These are phyloP conservation scores for Pachymerium ferrugineum DNA, from an alignment of 2,888 invertebrate genomes.

Conservation along the genomic window DNA sequence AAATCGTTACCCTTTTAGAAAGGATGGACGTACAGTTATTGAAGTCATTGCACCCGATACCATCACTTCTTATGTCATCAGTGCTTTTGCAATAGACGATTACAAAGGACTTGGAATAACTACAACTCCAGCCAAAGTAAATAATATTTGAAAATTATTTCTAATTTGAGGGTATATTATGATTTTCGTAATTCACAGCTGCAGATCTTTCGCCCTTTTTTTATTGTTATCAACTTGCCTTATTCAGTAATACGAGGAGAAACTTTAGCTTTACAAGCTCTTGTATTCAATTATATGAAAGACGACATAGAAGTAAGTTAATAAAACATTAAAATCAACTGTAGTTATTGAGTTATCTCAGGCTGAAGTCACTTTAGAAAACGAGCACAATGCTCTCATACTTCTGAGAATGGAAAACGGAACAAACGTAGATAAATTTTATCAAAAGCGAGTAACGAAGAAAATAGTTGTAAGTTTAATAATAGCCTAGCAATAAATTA, in stretches of 20 bases:
- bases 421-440: too few species aligned
- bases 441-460: neutral
- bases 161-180: neutral
- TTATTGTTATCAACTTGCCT: constrained; percentile 51
- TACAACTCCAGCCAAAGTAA: constrained; percentile 44
- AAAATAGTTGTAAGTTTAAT: neutral
- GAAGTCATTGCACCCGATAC: constrained; percentile 51
- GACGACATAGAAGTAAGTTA: constrained; percentile 39
- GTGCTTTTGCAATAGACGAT: constrained; percentile 51
- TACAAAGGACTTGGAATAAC: constrained; percentile 50
- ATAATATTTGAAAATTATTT: neutral
- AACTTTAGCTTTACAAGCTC: constrained; percentile 49
- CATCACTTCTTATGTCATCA: constrained; percentile 53
- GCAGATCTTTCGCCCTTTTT: constrained; percentile 54
- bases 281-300: constrained; percentile 49
- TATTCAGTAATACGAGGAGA: constrained; percentile 52
- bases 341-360: constrained; percentile 6
- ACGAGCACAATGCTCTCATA: constrained; percentile 38
- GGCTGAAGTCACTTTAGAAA: constrained; percentile 40
- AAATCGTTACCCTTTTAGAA: constrained; percentile 43
- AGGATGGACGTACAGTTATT: constrained; percentile 47
- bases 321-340: neutral
- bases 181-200: constrained; percentile 43
- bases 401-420: constrained; percentile 33
- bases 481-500: too few species aligned